These are phyloP conservation scores for Sandelia bainsii DNA, from an alignment of 2,797 vertebrate species.

Conservation along the genomic window DNA sequence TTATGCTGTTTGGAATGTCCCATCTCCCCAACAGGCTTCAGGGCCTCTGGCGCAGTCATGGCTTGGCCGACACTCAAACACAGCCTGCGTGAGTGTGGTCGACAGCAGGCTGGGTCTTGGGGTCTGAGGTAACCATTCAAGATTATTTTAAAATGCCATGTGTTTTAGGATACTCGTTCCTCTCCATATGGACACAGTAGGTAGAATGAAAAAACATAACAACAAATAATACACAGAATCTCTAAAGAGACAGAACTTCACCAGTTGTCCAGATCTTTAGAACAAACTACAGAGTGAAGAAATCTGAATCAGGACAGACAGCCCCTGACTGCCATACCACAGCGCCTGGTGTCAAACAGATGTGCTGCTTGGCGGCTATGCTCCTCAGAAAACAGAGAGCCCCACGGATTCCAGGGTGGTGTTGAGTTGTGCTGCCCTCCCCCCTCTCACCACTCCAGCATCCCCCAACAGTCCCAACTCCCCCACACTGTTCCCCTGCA, in stretches of 20 bases:
- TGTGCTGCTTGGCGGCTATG: conserved; percentile 81
- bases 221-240: conserved; percentile 9
- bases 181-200: background rate
- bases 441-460: conserved; percentile 40
- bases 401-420: conserved; percentile 71
- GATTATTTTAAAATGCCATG: conserved; percentile 52
- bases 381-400: conserved; percentile 76
- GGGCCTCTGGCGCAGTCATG: conserved; percentile 75
- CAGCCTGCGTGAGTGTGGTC: conserved; percentile 58
- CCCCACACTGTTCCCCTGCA: conserved; percentile 73
- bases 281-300: conserved; percentile 56
- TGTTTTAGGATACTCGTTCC: conserved; percentile 18
- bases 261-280: conserved; percentile 52
- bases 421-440: conserved; percentile 60
- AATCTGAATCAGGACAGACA: conserved; percentile 77
- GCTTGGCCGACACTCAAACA: conserved; percentile 78
- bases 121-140: conserved; percentile 53
- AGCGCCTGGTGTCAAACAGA: conserved; percentile 83
- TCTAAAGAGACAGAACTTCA: conserved; percentile 43
- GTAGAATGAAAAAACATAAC: background rate
- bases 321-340: conserved; percentile 77
- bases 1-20: conserved; percentile 82
- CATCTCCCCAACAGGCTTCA: conserved; percentile 74
- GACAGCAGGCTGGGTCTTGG: conserved; percentile 52
- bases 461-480: conserved; percentile 63